A percentile compares a stretch with the other conserved stretches of the same genome.
phyloP scores from a whole-genome alignment of 2,888 invertebrate genomes.

The Temnothorax rugatulus region DNA sequence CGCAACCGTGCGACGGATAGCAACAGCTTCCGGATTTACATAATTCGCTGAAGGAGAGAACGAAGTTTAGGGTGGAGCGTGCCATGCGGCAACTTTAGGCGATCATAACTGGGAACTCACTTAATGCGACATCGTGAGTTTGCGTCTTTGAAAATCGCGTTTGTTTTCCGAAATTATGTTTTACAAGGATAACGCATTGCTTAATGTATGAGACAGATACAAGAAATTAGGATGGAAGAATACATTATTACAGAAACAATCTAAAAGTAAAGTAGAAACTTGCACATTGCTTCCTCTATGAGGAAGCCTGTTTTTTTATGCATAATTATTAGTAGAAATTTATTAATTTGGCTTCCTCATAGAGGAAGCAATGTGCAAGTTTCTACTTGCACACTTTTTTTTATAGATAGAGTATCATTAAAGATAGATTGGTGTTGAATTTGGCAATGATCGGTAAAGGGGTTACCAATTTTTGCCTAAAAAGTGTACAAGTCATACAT shows the following conservation, averaged over 20 bases:
- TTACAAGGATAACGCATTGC: constrained; percentile 65
- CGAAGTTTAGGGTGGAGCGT: constrained; percentile 69
- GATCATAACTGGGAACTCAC: constrained; percentile 77
- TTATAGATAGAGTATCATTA: too few species aligned
- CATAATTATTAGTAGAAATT: too few species aligned
- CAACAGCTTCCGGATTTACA: constrained; percentile 70
- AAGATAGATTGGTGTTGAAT: too few species aligned
- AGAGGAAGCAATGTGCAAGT: too few species aligned
- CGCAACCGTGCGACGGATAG: constrained; percentile 45
- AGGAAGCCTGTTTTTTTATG: too few species aligned
- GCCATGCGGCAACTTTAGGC: constrained; percentile 73
- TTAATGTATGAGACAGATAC: not conserved
- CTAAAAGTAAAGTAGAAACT: too few species aligned
- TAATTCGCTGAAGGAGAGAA: constrained; percentile 72
- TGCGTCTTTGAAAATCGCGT: constrained; percentile 63
- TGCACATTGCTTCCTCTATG: too few species aligned
- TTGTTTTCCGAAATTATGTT: constrained; percentile 70
- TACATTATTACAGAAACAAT: not conserved
- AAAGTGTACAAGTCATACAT: too few species aligned
- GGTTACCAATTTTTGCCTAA: too few species aligned
- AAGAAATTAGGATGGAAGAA: not conserved
- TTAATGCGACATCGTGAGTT: constrained; percentile 72
- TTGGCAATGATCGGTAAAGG: too few species aligned
- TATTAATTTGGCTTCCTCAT: too few species aligned
- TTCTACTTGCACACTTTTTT: too few species aligned